Conservation (phyloP, 2,797 vertebrate species). For the Alosa sapidissima region DNA sequence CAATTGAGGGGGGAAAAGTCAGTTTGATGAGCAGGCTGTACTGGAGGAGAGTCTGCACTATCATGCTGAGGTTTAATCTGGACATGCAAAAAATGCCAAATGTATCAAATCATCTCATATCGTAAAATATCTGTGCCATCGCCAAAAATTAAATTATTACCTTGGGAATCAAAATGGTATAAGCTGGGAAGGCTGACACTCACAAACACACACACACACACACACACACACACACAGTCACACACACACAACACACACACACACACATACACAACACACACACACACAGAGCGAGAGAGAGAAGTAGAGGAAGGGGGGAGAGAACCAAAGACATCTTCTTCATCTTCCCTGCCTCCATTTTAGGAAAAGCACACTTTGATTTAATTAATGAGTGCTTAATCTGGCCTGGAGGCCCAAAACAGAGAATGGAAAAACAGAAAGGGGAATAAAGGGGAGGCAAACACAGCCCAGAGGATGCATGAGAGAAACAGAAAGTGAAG, state of each 20-base stretch:
- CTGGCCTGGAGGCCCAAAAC: neutral
- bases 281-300: neutral
- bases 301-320: neutral
- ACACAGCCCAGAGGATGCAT: neutral
- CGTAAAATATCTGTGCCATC: neutral
- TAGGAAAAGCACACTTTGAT: neutral
- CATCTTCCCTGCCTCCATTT: neutral
- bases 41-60: neutral
- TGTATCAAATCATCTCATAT: neutral
- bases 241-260: neutral
- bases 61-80: neutral
- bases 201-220: neutral
- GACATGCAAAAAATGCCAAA: neutral
- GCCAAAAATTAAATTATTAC: neutral
- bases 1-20: too few species aligned
- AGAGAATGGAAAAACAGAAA: neutral
- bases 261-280: neutral
- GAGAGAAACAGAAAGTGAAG: neutral
- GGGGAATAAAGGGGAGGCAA: neutral
- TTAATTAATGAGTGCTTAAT: conserved; percentile 13
- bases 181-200: neutral
- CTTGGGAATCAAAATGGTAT: neutral
- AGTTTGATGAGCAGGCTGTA: too few species aligned
- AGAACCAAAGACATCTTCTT: neutral
- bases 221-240: neutral